Evolutionary conservation across 2,113 vertebrate species (phyloP).

Genomic region (Esox niger): DNA sequence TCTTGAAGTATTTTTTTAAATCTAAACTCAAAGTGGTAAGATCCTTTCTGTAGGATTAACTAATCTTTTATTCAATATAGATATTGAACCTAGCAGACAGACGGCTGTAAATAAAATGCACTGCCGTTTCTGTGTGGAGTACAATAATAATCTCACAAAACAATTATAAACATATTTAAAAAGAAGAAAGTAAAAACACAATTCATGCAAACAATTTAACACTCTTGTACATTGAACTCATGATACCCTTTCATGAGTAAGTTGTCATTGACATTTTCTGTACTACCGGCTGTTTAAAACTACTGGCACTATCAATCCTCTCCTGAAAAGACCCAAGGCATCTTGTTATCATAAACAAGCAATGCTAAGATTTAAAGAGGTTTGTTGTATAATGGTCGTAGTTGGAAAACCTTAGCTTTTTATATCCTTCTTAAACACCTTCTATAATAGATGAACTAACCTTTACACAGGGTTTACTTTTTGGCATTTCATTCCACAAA

Average conservation of each 20-base stretch:
- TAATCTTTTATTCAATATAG: slow-evolving; percentile 11
- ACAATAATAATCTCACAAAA: slow-evolving; percentile 3
- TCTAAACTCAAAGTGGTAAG: background rate
- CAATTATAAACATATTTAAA: background rate
- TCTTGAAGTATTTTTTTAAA: too few species aligned
- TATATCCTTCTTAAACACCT: slow-evolving; percentile 6
- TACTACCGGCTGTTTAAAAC: slow-evolving; percentile 53
- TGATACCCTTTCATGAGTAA: slow-evolving; percentile 8
- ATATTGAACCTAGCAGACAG: slow-evolving; percentile 16
- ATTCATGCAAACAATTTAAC: slow-evolving; percentile 33
- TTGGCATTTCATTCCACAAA: slow-evolving; percentile 42
- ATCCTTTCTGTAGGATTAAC: slow-evolving; percentile 11
- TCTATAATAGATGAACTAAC: slow-evolving; percentile 2
- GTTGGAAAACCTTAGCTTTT: slow-evolving; percentile 28
- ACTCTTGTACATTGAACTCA: slow-evolving; percentile 10
- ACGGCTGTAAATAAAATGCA: background rate
- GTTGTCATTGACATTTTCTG: slow-evolving; percentile 61
- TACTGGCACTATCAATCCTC: background rate
- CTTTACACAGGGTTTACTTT: slow-evolving; percentile 18
- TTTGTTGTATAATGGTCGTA: slow-evolving; percentile 32
- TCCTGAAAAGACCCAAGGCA: background rate
- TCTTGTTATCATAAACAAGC: background rate
- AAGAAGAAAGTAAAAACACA: slow-evolving; percentile 23
- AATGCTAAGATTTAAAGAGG: slow-evolving; percentile 27
- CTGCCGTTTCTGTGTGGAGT: background rate